Evolutionary conservation across 2,113 vertebrate species (phyloP).

Genomic region (Raja brachyura): DNA sequence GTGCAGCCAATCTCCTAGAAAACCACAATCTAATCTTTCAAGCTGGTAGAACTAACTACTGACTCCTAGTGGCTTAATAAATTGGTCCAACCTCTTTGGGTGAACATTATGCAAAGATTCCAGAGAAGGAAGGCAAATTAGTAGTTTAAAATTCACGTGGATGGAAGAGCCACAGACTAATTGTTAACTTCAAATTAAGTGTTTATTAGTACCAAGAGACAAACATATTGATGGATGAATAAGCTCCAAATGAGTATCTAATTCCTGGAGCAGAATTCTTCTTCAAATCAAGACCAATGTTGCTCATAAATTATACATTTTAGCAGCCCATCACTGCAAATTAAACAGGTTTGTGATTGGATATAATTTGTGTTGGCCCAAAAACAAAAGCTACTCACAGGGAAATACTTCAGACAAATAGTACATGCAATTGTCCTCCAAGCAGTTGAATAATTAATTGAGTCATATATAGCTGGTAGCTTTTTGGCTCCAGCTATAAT

Average conservation of each 20-base stretch:
- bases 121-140: not conserved
- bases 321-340: not conserved
- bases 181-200: not conserved
- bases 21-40: not conserved
- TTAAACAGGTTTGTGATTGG: not conserved
- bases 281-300: not conserved
- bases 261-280: not conserved
- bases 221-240: not conserved
- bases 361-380: not conserved
- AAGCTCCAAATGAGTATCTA: not conserved
- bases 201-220: constrained; percentile 9
- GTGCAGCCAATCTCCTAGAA: constrained; percentile 2
- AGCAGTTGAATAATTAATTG: constrained; percentile 33
- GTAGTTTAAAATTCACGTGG: not conserved
- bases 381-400: constrained; percentile 9
- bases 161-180: not conserved
- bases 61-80: constrained; percentile 23
- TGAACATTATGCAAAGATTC: not conserved
- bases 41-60: constrained; percentile 13
- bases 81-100: not conserved
- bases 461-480: constrained; percentile 3
- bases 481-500: constrained; percentile 1
- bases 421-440: constrained; percentile 31
- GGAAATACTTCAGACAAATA: constrained; percentile 22
- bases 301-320: not conserved